Evolutionary conservation across 2,113 vertebrate species (phyloP).

Genomic region (Eurystomus gularis): DNA sequence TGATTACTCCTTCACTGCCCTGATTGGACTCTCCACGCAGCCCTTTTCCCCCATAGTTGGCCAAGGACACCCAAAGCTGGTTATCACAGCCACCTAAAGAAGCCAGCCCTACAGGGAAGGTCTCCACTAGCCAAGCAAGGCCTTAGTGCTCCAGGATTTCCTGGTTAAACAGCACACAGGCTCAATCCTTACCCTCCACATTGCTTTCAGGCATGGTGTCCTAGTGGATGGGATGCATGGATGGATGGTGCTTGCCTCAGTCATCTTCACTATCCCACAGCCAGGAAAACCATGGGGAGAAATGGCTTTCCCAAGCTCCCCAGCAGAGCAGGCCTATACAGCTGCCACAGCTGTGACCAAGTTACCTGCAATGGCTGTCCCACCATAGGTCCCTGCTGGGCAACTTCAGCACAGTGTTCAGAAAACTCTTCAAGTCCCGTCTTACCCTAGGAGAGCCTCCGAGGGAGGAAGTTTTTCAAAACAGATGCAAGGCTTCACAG

Average conservation of each 20-base stretch:
- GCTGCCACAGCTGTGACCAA: not conserved
- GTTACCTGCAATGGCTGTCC: not conserved
- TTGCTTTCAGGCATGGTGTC: not conserved
- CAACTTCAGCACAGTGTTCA: not conserved
- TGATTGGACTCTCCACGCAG: not conserved
- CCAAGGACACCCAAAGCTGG: not conserved
- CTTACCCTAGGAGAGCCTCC: not conserved
- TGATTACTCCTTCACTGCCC: not conserved
- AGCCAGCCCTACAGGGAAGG: not conserved
- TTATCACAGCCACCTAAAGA: not conserved
- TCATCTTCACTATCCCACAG: not conserved
- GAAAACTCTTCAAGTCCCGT: not conserved
- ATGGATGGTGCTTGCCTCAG: not conserved
- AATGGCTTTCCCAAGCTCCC: not conserved
- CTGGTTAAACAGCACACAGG: not conserved
- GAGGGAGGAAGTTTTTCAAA: not conserved
- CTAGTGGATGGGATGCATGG: not conserved
- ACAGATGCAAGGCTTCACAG: not conserved
- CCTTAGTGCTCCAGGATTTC: not conserved
- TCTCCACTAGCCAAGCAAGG: not conserved
- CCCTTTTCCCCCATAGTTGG: not conserved
- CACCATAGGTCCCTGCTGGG: not conserved
- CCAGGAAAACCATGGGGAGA: not conserved
- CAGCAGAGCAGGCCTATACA: not conserved
- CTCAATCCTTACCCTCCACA: not conserved